A percentile compares a stretch with the other conserved stretches of the same genome.
phyloP scores from a whole-genome alignment of 2,113 vertebrate species.

The Desmodus rotundus region DNA sequence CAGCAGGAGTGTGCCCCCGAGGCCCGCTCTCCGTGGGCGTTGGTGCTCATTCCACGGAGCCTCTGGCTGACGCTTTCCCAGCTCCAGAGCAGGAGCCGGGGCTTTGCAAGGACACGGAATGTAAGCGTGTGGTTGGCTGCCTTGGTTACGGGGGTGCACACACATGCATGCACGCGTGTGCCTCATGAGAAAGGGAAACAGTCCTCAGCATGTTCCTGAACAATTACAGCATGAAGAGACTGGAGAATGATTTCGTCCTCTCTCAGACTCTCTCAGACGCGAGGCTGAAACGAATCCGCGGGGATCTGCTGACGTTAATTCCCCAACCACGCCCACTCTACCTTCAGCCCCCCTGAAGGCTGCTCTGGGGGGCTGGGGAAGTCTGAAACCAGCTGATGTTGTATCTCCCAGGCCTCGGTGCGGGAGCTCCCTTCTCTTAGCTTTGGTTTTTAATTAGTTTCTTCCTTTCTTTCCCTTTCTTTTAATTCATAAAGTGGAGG shows the following conservation, averaged over 20 bases:
- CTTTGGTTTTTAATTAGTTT: not conserved
- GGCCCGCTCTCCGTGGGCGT: not conserved
- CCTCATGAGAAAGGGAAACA: not conserved
- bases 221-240: not conserved
- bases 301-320: not conserved
- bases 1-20: not conserved
- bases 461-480: not conserved
- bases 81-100: not conserved
- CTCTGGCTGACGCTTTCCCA: not conserved
- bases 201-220: not conserved
- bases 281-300: not conserved
- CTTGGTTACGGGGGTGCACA: not conserved
- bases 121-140: not conserved
- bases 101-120: not conserved
- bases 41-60: not conserved
- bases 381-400: not conserved
- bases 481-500: not conserved
- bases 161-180: not conserved
- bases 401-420: fast-evolving
- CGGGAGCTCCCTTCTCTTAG: not conserved
- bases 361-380: not conserved
- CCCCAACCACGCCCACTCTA: too few species aligned
- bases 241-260: not conserved
- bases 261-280: not conserved
- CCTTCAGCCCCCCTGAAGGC: too few species aligned